phyloP scores from a whole-genome alignment of 2,113 vertebrate genomes.

The Climacteris rufus region DNA sequence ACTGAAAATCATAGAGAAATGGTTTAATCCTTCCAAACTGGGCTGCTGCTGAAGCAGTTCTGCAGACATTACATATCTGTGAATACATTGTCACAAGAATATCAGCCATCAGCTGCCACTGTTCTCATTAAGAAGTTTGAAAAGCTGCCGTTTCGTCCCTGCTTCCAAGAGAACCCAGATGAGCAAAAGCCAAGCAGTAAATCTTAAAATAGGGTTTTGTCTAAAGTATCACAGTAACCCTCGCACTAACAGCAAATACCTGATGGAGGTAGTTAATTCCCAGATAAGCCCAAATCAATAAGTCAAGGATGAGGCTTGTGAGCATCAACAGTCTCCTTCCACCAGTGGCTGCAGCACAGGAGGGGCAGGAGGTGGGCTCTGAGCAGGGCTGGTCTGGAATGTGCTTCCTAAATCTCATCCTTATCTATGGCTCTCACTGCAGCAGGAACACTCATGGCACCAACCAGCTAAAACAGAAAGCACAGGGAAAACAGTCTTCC shows the following conservation, averaged over 20 bases:
- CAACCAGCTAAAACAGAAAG: not conserved
- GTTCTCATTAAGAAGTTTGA: not conserved
- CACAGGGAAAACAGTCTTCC: not conserved
- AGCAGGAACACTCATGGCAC: not conserved
- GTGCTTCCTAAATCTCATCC: not conserved
- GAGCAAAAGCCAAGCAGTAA: not conserved
- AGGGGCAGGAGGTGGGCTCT: not conserved
- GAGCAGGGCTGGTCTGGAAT: not conserved
- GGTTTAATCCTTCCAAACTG: not conserved
- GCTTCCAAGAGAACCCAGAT: not conserved
- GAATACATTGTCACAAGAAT: not conserved
- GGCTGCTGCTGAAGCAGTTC: not conserved
- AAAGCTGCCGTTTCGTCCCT: not conserved
- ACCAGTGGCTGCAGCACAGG: not conserved
- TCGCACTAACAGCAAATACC: not conserved
- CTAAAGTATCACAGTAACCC: not conserved
- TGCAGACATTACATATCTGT: rapidly evolving
- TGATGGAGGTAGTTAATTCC: not conserved
- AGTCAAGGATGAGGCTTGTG: not conserved
- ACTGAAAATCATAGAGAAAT: not conserved
- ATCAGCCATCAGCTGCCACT: not conserved
- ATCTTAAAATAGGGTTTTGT: not conserved
- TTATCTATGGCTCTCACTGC: not conserved
- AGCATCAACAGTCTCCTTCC: not conserved
- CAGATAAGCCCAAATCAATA: not conserved